Percentiles rank a stretch among this genome's conserved stretches.
These are phyloP conservation scores for Gymnobelideus leadbeateri DNA, from an alignment of 2,113 vertebrate genomes.

Conservation along the genomic window DNA sequence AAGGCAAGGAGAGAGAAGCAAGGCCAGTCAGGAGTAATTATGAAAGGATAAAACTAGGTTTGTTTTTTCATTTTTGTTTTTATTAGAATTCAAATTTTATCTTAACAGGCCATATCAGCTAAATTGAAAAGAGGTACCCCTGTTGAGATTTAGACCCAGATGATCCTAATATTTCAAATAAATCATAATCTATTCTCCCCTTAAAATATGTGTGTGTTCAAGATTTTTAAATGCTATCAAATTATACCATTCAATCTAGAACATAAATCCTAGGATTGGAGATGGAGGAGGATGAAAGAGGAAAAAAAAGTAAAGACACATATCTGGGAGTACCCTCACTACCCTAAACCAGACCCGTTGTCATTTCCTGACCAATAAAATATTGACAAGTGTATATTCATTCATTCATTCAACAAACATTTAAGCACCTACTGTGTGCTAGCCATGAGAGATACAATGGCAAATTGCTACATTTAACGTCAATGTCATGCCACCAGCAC, in stretches of 20 bases:
- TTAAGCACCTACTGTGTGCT: conserved; percentile 21
- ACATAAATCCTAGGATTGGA: background rate
- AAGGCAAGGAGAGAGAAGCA: background rate
- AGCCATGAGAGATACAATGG: background rate
- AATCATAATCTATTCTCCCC: background rate
- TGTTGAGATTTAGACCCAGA: background rate
- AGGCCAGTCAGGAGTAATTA: background rate
- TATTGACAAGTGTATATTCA: conserved; percentile 17
- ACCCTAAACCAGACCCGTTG: background rate
- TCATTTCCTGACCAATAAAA: background rate
- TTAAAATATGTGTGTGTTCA: background rate
- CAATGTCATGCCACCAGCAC: background rate
- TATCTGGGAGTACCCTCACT: background rate
- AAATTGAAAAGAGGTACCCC: background rate
- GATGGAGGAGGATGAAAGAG: background rate
- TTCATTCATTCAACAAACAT: conserved; percentile 45
- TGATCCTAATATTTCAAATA: background rate
- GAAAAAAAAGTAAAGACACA: background rate
- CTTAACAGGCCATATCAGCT: background rate
- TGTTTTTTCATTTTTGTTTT: background rate
- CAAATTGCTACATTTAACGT: background rate
- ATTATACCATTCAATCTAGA: background rate
- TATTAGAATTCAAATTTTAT: background rate
- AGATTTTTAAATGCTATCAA: background rate
- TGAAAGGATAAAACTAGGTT: background rate